Conservation (phyloP, 2,888 invertebrate species). For the Listrodromus nycthemerus region DNA sequence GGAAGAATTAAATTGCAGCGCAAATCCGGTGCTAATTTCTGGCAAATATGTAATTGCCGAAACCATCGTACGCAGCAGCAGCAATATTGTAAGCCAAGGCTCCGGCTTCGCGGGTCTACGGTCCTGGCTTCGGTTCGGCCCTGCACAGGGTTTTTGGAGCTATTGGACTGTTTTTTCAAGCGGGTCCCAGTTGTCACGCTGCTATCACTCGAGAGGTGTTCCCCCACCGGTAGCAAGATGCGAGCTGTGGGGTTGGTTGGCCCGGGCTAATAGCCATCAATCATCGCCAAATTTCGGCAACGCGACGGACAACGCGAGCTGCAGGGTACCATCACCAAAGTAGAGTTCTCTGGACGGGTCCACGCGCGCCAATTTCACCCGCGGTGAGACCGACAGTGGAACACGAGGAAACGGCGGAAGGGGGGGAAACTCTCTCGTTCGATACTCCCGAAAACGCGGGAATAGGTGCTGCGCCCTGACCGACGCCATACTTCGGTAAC, state of each 20-base stretch:
- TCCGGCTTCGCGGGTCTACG: constrained; percentile 34
- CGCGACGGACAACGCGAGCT: constrained; percentile 83
- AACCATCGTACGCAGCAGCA: too few relatives aligned
- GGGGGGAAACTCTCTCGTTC: constrained; percentile 67
- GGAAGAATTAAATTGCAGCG: too few relatives aligned
- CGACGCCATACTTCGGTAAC: constrained; percentile 35
- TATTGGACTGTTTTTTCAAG: not conserved
- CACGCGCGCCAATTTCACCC: constrained; percentile 64
- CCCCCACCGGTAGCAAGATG: not conserved
- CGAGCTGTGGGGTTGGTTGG: constrained; percentile 73
- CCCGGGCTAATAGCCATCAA: constrained; percentile 84
- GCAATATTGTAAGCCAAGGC: constrained; percentile 10
- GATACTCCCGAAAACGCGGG: constrained; percentile 81
- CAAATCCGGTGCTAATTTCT: too few relatives aligned
- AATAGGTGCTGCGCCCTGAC: constrained; percentile 65
- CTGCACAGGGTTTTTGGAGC: not conserved
- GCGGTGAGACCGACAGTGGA: constrained; percentile 54
- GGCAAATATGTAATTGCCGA: too few relatives aligned
- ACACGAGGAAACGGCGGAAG: constrained; percentile 35
- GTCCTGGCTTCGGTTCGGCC: constrained; percentile 41
- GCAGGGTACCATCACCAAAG: constrained; percentile 83
- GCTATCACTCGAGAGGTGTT: not conserved
- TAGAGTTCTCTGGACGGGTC: constrained; percentile 83
- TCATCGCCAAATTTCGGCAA: constrained; percentile 84
- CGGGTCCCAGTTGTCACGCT: too few relatives aligned